phyloP scores from a whole-genome alignment of 2,797 vertebrate genomes.

The Acomys russatus region DNA sequence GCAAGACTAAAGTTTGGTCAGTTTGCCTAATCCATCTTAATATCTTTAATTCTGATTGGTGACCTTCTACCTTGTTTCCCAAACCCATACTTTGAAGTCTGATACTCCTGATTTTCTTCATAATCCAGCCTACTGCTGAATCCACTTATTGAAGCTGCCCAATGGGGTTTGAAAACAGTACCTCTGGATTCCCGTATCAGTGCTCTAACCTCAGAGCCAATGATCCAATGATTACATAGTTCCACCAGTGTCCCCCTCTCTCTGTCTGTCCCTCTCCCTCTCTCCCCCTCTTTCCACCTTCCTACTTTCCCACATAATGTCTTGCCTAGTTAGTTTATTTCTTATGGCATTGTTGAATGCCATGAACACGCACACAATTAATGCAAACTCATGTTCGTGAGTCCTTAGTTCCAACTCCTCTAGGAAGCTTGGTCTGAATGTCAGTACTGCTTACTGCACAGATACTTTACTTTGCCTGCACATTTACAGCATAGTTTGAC shows the following conservation, averaged over 20 bases:
- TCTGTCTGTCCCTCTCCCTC: not conserved
- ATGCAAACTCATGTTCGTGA: conserved; percentile 10
- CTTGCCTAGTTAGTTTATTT: conserved; percentile 46
- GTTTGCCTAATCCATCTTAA: conserved; percentile 8
- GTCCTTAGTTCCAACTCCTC: conserved; percentile 5
- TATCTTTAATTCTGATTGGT: conserved; percentile 21
- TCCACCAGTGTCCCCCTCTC: not conserved
- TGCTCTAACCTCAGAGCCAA: not conserved
- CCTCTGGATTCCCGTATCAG: not conserved
- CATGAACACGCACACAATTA: not conserved
- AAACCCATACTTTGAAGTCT: not conserved
- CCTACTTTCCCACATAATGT: not conserved
- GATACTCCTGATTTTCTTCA: not conserved
- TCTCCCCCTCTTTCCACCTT: not conserved
- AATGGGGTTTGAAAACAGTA: conserved; percentile 24
- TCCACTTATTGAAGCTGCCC: not conserved
- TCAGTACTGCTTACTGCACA: not conserved
- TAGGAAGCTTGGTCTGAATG: conserved; percentile 8
- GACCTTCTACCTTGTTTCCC: not conserved
- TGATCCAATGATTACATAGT: not conserved
- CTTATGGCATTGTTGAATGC: not conserved
- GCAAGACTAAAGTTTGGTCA: not conserved
- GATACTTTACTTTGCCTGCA: not conserved
- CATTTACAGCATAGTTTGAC: conserved; percentile 32
- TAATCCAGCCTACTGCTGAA: not conserved